Conservation (phyloP, 2,113 vertebrate genomes). For the Desmodus rotundus region DNA sequence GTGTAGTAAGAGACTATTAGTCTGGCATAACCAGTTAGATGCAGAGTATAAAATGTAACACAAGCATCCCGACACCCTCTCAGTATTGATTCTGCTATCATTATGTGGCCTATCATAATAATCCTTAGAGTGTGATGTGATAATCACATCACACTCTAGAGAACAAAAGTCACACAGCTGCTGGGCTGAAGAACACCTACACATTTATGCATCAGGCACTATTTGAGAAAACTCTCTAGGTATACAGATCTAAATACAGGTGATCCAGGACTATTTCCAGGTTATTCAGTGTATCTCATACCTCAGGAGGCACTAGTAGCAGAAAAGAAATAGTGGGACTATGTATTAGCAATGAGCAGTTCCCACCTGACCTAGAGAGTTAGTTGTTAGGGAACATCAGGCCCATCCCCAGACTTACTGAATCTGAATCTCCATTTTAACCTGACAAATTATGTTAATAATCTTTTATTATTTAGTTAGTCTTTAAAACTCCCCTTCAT, state of each 20-base stretch:
- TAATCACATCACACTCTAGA: not conserved
- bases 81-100: not conserved
- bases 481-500: not conserved
- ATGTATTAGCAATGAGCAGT: not conserved
- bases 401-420: not conserved
- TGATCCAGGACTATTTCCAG: not conserved
- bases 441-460: not conserved
- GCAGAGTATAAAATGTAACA: not conserved
- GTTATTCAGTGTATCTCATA: not conserved
- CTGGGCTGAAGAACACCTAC: not conserved
- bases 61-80: not conserved
- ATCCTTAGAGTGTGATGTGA: not conserved
- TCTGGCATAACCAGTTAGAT: slow-evolving; percentile 13
- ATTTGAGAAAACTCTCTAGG: not conserved
- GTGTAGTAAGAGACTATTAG: not conserved
- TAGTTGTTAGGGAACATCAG: not conserved
- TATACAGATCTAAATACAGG: not conserved
- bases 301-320: not conserved
- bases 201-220: not conserved
- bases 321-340: not conserved
- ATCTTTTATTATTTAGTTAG: not conserved
- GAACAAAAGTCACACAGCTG: not conserved
- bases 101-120: not conserved
- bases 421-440: not conserved
- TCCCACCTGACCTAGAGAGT: not conserved